These are phyloP conservation scores for Didymodactylos carnosus DNA, from an alignment of 2,888 invertebrate genomes.

Conservation along the genomic window DNA sequence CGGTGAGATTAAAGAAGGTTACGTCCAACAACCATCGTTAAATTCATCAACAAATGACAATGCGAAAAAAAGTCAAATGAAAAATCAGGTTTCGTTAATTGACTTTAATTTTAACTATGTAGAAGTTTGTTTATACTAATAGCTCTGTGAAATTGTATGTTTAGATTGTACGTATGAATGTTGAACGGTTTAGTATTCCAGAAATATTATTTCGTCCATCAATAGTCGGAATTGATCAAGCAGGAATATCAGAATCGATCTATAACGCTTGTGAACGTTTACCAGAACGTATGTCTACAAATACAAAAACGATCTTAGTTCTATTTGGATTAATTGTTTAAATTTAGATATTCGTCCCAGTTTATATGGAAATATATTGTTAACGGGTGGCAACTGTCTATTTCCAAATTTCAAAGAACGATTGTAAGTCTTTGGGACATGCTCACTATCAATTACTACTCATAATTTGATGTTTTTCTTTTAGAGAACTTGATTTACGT, in stretches of 20 bases:
- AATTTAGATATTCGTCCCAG: slow-evolving; percentile 45
- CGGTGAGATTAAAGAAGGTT: slow-evolving; percentile 65
- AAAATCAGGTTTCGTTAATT: slow-evolving; percentile 18
- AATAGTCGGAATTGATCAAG: slow-evolving; percentile 68
- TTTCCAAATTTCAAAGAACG: slow-evolving; percentile 67
- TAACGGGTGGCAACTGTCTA: slow-evolving; percentile 59
- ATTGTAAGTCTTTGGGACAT: slow-evolving; percentile 39
- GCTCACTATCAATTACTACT: background rate
- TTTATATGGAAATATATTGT: slow-evolving; percentile 52
- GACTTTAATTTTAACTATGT: no score
- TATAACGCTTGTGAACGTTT: slow-evolving; percentile 45
- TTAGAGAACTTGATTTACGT: slow-evolving; percentile 47
- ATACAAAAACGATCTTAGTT: background rate
- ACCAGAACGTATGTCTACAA: slow-evolving; percentile 19
- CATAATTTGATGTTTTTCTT: background rate
- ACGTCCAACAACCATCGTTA: slow-evolving; percentile 30
- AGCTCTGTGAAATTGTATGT: no score
- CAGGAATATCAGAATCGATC: slow-evolving; percentile 77
- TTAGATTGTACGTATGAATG: slow-evolving; percentile 65
- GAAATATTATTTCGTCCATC: slow-evolving; percentile 82
- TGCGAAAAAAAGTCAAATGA: background rate
- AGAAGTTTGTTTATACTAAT: no score
- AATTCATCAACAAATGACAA: background rate
- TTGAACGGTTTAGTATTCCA: slow-evolving; percentile 80
- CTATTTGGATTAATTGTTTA: slow-evolving; percentile 4